Conservation (phyloP, 1,140 invertebrate species). For the Scaptomyza pallida region DNA sequence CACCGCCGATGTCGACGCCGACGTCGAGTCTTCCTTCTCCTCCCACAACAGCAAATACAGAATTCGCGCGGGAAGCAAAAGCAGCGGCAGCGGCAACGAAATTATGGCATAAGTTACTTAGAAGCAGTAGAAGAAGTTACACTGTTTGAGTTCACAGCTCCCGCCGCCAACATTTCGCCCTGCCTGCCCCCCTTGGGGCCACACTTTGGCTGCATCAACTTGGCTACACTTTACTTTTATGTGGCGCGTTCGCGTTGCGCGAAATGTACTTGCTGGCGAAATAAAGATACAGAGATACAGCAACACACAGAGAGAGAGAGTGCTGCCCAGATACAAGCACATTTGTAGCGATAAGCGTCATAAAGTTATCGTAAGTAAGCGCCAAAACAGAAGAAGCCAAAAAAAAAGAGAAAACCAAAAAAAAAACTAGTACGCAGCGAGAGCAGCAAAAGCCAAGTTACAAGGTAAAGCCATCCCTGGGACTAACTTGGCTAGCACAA, state of each 20-base stretch:
- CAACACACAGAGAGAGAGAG: too few species aligned
- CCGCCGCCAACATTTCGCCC: neutral
- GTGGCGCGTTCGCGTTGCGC: constrained; percentile 50
- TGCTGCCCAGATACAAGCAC: constrained; percentile 73
- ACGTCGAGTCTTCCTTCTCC: too few species aligned
- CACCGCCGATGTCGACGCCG: neutral
- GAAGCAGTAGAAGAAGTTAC: constrained; percentile 47
- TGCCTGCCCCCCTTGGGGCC: constrained; percentile 29
- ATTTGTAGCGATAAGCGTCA: constrained; percentile 80
- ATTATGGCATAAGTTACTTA: constrained; percentile 83
- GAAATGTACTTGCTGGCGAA: constrained; percentile 77
- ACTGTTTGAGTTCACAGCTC: constrained; percentile 15
- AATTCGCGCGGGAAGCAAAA: constrained; percentile 39
- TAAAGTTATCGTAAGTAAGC: constrained; percentile 83
- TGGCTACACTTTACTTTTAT: constrained; percentile 83
- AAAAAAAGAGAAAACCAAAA: constrained; percentile 30
- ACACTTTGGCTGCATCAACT: constrained; percentile 57
- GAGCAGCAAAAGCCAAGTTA: constrained; percentile 40
- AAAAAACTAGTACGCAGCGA: constrained; percentile 1
- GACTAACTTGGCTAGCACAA: constrained; percentile 19
- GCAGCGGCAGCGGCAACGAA: constrained; percentile 54
- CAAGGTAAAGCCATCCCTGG: constrained; percentile 53
- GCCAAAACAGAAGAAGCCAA: constrained; percentile 56
- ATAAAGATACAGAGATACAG: constrained; percentile 78
- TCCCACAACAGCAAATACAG: constrained; percentile 39